Percentiles rank a stretch among this genome's conserved stretches.
phyloP scores from a whole-genome alignment of 2,888 invertebrate species.

The Sipunculus nudus region DNA sequence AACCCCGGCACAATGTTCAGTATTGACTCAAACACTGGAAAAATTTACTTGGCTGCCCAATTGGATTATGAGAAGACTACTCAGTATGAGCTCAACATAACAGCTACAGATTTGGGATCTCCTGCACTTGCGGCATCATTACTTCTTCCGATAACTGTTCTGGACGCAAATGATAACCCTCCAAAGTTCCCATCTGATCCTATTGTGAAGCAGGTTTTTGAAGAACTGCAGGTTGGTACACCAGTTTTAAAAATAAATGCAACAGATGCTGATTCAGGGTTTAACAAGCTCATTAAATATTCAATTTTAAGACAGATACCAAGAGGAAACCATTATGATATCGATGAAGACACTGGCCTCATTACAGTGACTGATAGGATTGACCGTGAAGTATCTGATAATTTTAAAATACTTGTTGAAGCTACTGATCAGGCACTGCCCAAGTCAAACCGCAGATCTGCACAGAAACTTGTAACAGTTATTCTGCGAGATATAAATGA shows the following conservation, averaged over 20 bases:
- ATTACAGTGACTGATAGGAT: slow-evolving; percentile 87
- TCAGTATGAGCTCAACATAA: slow-evolving; percentile 83
- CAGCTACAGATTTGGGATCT: slow-evolving; percentile 75
- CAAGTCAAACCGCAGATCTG: slow-evolving; percentile 77
- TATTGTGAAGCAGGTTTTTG: slow-evolving; percentile 85
- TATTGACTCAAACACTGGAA: slow-evolving; percentile 82
- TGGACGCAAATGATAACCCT: slow-evolving; percentile 93
- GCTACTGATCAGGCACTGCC: slow-evolving; percentile 90
- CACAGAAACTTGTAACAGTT: slow-evolving; percentile 72
- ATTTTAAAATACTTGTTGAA: slow-evolving; percentile 86
- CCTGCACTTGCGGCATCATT: slow-evolving; percentile 77
- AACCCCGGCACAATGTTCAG: slow-evolving; percentile 71
- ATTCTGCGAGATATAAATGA: slow-evolving; percentile 24
- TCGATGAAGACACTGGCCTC: slow-evolving; percentile 81
- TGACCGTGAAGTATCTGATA: slow-evolving; percentile 89
- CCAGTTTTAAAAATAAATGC: slow-evolving; percentile 85
- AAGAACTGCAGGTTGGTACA: slow-evolving; percentile 84
- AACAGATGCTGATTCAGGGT: slow-evolving; percentile 88
- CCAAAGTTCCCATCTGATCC: slow-evolving; percentile 89
- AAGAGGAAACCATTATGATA: slow-evolving; percentile 84
- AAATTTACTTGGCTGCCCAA: slow-evolving; percentile 90
- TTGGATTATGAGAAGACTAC: slow-evolving; percentile 89
- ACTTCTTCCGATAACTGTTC: slow-evolving; percentile 80
- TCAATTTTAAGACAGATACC: slow-evolving; percentile 85
- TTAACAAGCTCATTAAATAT: slow-evolving; percentile 84